Evolutionary conservation across 2,113 vertebrate species (phyloP).

Genomic region (Lynx canadensis): DNA sequence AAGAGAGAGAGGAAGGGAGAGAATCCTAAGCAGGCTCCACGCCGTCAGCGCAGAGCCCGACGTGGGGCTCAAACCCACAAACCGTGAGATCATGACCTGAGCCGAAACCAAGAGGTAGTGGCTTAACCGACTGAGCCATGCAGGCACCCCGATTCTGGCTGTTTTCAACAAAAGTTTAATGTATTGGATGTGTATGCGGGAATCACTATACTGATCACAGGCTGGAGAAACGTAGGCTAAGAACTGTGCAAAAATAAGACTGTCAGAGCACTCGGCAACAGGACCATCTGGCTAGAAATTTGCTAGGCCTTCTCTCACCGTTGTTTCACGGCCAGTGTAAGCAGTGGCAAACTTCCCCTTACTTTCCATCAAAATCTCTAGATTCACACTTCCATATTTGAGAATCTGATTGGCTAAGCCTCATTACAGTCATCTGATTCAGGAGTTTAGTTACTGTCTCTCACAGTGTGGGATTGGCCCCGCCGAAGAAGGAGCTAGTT

Average conservation of each 20-base stretch:
- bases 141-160: background rate
- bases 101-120: too few relatives aligned
- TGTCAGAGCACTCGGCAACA: background rate
- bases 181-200: background rate
- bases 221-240: background rate
- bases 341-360: background rate
- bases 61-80: too few relatives aligned
- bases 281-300: background rate
- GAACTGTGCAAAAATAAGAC: background rate
- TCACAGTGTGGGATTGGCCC: fast-evolving
- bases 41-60: too few relatives aligned
- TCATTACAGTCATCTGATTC: background rate
- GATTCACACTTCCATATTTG: background rate
- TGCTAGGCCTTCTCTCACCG: background rate
- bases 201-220: background rate
- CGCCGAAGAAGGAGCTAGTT: background rate
- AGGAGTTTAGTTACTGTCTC: background rate
- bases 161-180: background rate
- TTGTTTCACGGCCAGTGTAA: background rate
- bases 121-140: too few relatives aligned
- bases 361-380: background rate
- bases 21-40: too few relatives aligned
- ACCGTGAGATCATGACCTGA: too few relatives aligned
- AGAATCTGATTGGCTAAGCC: background rate
- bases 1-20: too few relatives aligned